A percentile compares a stretch with the other conserved stretches of the same genome.
These are phyloP conservation scores for Argya squamiceps DNA, from an alignment of 2,797 vertebrate genomes.

Conservation along the genomic window DNA sequence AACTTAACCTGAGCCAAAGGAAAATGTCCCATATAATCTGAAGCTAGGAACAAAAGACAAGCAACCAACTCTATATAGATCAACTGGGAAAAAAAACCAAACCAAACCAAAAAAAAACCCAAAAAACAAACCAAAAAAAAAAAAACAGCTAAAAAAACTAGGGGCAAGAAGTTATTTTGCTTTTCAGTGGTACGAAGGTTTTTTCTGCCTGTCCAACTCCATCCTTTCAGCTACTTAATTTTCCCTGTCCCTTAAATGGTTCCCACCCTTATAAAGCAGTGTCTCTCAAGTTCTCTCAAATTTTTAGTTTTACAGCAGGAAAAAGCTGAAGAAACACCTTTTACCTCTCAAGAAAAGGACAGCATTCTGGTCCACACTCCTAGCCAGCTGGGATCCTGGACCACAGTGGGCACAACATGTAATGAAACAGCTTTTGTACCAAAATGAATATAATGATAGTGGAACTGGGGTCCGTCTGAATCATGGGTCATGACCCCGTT, in stretches of 20 bases:
- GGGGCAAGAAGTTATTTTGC: background rate
- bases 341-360: background rate
- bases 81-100: no score
- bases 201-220: background rate
- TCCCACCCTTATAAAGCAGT: rapidly evolving
- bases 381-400: background rate
- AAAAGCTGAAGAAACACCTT: background rate
- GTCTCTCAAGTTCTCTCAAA: background rate
- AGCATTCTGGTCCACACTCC: background rate
- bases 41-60: background rate
- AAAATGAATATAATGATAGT: background rate
- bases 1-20: background rate
- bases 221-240: background rate
- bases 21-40: background rate
- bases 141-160: background rate
- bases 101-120: no score
- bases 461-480: background rate
- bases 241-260: background rate
- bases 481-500: background rate
- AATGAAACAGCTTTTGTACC: background rate
- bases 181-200: background rate
- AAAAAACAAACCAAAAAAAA: no score
- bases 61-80: background rate
- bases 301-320: background rate
- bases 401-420: background rate